Conservation (phyloP, 2,888 invertebrate species). For the Cheilosia urbana region DNA sequence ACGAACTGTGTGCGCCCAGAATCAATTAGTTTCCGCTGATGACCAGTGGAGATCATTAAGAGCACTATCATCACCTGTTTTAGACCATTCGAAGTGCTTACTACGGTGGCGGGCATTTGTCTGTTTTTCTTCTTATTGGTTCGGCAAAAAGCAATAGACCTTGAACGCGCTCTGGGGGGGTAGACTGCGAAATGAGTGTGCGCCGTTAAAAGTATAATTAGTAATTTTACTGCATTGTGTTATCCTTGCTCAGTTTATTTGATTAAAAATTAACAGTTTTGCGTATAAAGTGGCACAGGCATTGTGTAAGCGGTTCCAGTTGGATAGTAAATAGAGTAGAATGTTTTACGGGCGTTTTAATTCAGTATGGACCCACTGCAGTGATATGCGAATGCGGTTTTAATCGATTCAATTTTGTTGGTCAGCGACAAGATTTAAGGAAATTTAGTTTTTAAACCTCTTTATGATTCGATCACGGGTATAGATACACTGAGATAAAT, state of each 20-base stretch:
- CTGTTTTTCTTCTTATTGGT: not conserved
- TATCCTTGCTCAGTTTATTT: slow-evolving; percentile 21
- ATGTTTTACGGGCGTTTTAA: not conserved
- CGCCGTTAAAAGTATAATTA: slow-evolving; percentile 9
- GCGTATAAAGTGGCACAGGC: not conserved
- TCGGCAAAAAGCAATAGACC: not conserved
- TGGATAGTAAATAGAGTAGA: not conserved
- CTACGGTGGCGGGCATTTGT: not conserved
- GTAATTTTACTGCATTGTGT: slow-evolving; percentile 29
- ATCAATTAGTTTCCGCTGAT: slow-evolving; percentile 39
- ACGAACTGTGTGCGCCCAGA: slow-evolving; percentile 36
- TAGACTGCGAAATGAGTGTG: not conserved
- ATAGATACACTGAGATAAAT: too few species aligned
- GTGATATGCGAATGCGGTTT: not conserved
- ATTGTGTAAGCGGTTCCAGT: slow-evolving; percentile 2
- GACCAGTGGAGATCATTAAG: slow-evolving; percentile 31
- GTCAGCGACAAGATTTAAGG: not conserved
- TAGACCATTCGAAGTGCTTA: slow-evolving; percentile 1
- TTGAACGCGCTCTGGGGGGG: slow-evolving; percentile 1
- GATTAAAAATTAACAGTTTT: slow-evolving; percentile 17
- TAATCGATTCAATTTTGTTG: slow-evolving; percentile 1
- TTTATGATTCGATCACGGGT: slow-evolving; percentile 4
- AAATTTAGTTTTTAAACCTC: not conserved
- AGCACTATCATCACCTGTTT: slow-evolving; percentile 45
- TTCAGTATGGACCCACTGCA: not conserved